Percentiles rank a stretch among this genome's conserved stretches.
phyloP scores from a whole-genome alignment of 2,797 vertebrate genomes.

The Neopelma chrysocephalum region DNA sequence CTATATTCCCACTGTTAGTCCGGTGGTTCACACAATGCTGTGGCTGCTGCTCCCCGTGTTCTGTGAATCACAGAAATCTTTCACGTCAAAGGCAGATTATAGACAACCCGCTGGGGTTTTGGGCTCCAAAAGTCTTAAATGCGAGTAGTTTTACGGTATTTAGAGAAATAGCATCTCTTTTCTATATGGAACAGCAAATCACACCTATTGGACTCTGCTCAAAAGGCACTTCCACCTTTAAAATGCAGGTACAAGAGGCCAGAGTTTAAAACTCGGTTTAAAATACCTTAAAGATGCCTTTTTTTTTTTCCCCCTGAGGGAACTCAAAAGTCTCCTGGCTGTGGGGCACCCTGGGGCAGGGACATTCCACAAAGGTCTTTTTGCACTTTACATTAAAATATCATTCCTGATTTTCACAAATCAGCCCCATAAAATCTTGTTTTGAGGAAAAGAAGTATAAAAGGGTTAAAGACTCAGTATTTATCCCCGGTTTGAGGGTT shows the following conservation, averaged over 20 bases:
- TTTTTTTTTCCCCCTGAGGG: fast-evolving
- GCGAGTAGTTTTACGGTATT: constrained; percentile 37
- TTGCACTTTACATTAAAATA: background rate
- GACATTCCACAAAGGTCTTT: background rate
- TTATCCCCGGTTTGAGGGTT: background rate
- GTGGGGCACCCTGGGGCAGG: too few species aligned
- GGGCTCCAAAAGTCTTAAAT: constrained; percentile 38
- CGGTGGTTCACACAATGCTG: constrained; percentile 13
- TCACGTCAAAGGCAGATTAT: constrained; percentile 44
- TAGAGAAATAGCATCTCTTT: constrained; percentile 54
- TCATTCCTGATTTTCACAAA: background rate
- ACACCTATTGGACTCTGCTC: background rate
- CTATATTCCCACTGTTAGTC: constrained; percentile 47
- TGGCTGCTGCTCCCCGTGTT: background rate
- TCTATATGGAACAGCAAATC: constrained; percentile 13
- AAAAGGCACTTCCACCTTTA: background rate
- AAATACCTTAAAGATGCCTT: fast-evolving
- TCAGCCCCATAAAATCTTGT: background rate
- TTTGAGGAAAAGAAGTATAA: background rate
- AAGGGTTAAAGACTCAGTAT: fast-evolving
- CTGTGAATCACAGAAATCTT: constrained; percentile 48
- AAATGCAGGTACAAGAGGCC: background rate
- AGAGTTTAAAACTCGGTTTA: background rate
- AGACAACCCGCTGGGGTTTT: constrained; percentile 54
- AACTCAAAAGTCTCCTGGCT: background rate